phyloP scores from a whole-genome alignment of 2,797 vertebrate genomes.

The Glossophaga mutica region DNA sequence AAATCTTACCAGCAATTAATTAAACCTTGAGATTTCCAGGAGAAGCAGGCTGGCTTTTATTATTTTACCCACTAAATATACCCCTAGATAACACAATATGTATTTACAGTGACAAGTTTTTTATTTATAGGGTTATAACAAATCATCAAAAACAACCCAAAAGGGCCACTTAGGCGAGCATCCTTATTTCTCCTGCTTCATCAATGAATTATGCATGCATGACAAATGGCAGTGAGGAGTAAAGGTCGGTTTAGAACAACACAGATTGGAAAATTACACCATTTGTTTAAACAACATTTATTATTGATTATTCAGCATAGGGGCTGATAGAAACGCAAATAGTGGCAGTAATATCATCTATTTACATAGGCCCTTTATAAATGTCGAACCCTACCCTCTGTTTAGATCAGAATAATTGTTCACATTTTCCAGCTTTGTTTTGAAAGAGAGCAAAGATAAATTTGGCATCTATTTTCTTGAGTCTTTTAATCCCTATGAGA shows the following conservation, averaged over 20 bases:
- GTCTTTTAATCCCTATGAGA: background rate
- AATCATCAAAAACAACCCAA: slow-evolving; percentile 69
- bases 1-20: slow-evolving; percentile 53
- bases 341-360: slow-evolving; percentile 57
- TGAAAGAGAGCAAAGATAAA: background rate
- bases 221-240: slow-evolving; percentile 58
- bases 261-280: slow-evolving; percentile 62
- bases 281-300: slow-evolving; percentile 74
- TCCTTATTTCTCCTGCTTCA: slow-evolving; percentile 65
- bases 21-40: slow-evolving; percentile 38
- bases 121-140: slow-evolving; percentile 76
- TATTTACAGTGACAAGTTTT: slow-evolving; percentile 71
- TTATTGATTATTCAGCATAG: slow-evolving; percentile 72
- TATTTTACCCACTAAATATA: slow-evolving; percentile 76
- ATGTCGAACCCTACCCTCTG: slow-evolving; percentile 18
- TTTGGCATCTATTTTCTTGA: background rate
- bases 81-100: slow-evolving; percentile 70
- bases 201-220: slow-evolving; percentile 70
- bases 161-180: slow-evolving; percentile 62
- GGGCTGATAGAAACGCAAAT: slow-evolving; percentile 61
- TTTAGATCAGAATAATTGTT: slow-evolving; percentile 38
- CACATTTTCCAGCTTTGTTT: background rate
- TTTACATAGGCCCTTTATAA: slow-evolving; percentile 38
- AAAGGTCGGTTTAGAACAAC: slow-evolving; percentile 70
- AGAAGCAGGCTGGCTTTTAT: slow-evolving; percentile 43